A percentile compares a stretch with the other conserved stretches of the same genome.
phyloP scores from a whole-genome alignment of 1,140 invertebrate species.

The Tetramorium parvispinum region DNA sequence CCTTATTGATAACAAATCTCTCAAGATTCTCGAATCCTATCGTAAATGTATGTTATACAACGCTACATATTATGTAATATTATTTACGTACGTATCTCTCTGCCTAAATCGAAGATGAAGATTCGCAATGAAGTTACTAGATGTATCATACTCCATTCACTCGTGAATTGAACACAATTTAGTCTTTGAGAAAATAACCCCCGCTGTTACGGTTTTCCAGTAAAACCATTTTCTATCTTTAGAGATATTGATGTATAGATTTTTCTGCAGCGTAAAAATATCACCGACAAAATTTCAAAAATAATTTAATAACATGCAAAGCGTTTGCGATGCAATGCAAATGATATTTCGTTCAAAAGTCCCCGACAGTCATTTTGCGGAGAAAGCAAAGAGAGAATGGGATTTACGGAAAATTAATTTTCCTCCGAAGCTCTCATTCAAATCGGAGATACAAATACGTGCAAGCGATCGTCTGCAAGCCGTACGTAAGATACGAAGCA shows the following conservation, averaged over 20 bases:
- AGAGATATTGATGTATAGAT: background rate
- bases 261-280: background rate
- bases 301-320: slow-evolving; percentile 7
- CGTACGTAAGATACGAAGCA: background rate
- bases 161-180: slow-evolving; percentile 68
- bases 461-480: background rate
- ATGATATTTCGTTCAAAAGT: background rate
- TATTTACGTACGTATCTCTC: background rate
- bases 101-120: background rate
- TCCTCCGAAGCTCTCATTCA: background rate
- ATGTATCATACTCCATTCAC: slow-evolving; percentile 27
- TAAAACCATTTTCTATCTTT: slow-evolving; percentile 1
- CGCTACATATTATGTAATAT: background rate
- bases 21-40: background rate
- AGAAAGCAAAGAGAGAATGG: background rate
- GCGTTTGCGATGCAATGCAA: background rate
- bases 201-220: background rate
- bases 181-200: slow-evolving; percentile 63
- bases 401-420: background rate
- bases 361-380: background rate
- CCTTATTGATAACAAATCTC: background rate
- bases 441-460: background rate
- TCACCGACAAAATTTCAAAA: background rate
- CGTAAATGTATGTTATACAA: background rate
- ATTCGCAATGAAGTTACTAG: slow-evolving; percentile 17